Evolutionary conservation across 2,888 invertebrate genomes (phyloP), one percentile per base, ranked within the genome.

Genomic region (Silvanus unidentatus): DNA sequence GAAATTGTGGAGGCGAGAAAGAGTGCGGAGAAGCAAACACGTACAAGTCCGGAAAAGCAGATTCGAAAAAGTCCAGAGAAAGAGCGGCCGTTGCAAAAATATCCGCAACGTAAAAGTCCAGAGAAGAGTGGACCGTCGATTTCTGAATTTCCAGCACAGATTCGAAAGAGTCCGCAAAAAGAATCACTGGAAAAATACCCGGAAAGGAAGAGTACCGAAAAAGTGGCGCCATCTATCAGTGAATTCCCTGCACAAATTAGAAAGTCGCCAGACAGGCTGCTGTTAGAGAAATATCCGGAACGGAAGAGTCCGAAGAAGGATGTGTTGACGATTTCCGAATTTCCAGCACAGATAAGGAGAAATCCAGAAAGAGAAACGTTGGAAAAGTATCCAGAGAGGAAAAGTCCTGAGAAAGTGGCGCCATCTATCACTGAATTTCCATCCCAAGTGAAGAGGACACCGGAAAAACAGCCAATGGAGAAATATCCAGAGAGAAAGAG

Each of bases 111-210:
- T 39, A 40, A 36, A 11, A 53, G 42, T 16, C 52, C 53, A n/a
- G 27, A 22, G 16, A 47, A 46, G 37, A 4, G 41, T 29, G 39
- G 37, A 4, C 50, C 54, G 4, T 39, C 36, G 37, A 42, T 57
- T n/a, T 36, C 42, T 5, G 60, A 62, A 46, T 60, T 58, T 50
- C 59, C 58, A n/a, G 49, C 57, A 3, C 58, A 62, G 42, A 50
- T 54, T 30, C 47, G 52, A 39, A 54, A 39, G 39, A 45, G 54
- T 29, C 55, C 56, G 5, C 45, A 52, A 45, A 57, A 41, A 40
- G 42, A 52, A 47, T 45, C 50, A 13, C 29, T 50, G 36, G 52
- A 50, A 29, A 49, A 47, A 2, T 51, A 54, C 37, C 52, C 54
- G 6, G 54, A 51, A 40, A 55, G 35, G 32, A 35, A 42, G 10